Evolutionary conservation across 2,113 vertebrate genomes (phyloP).

Genomic region (Pachypanchax playfairii): DNA sequence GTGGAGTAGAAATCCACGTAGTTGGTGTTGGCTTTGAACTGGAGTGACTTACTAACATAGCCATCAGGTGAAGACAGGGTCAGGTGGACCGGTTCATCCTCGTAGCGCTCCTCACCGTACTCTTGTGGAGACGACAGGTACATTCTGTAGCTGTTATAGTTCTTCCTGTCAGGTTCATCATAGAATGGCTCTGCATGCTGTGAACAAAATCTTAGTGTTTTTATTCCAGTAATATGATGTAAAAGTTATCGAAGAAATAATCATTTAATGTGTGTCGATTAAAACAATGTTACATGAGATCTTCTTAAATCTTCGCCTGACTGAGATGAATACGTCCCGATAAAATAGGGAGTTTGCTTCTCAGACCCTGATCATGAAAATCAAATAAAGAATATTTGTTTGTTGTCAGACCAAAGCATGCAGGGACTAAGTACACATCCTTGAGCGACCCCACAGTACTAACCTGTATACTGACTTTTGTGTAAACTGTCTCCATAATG

Average conservation of each 20-base stretch:
- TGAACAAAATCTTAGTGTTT: background rate
- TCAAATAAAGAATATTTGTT: background rate
- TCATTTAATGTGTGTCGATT: background rate
- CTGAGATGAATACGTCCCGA: conserved; percentile 95
- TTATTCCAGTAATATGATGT: too few relatives aligned
- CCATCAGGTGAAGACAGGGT: conserved; percentile 82
- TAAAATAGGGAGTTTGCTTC: conserved; percentile 94
- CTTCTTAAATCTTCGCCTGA: conserved; percentile 90
- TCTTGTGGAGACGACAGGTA: conserved; percentile 93
- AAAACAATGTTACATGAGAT: conserved; percentile 84
- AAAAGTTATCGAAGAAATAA: too few relatives aligned
- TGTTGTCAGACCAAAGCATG: background rate
- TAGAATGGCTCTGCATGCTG: conserved; percentile 93
- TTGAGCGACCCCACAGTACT: conserved; percentile 15
- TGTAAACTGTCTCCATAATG: conserved; percentile 90
- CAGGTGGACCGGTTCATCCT: conserved; percentile 87
- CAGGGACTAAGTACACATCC: background rate
- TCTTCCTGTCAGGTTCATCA: conserved; percentile 90
- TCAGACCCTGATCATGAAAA: conserved; percentile 85
- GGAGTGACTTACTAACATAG: conserved; percentile 84
- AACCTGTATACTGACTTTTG: conserved; percentile 90
- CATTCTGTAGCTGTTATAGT: conserved; percentile 91
- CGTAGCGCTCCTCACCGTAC: conserved; percentile 92
- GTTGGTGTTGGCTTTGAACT: conserved; percentile 94
- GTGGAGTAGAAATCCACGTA: conserved; percentile 99